Evolutionary conservation across 2,888 invertebrate species (phyloP), one percentile per base, ranked within the genome.

Genomic region (Capitulum mitella): DNA sequence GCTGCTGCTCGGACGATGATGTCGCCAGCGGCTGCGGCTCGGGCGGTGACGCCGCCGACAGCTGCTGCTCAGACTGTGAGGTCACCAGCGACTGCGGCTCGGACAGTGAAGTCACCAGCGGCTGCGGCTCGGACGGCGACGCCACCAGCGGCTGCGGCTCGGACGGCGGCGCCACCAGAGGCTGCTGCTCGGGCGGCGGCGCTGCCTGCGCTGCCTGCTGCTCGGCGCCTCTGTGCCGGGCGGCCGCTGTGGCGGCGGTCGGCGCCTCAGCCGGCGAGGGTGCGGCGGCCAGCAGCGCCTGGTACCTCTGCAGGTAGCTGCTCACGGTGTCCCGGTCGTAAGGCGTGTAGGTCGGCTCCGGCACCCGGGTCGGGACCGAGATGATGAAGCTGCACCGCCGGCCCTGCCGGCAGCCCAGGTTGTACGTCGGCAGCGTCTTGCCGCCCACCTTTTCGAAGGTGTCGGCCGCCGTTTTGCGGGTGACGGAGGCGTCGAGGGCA

Each of bases 311-410:
- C 32, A 64, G 64, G 34, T 64, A 64, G 64, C 64, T 64, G 64
- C n/a, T 5, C 3, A 64, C 64, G 16, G 64, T 19, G 19, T 34
- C 19, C 19, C 5, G 12, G 34, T 34, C n/a, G 34, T 64, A 64
- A 12, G 64, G 64, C 64, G 64, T 64, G 64, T 64, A 64, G 34
- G 64, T 64, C 6, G 64, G 64, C 64, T 64, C 16, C 34, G 34
- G 64, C 34, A 34, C 64, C 6, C 19, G 32, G 19, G 64, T 34
- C 32, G 64, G 64, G 34, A 19, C 64, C 3, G 32, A 34, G 34
- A 64, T 64, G 64, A 64, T 64, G 64, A 64, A 64, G 64, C 64
- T 64, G 34, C 64, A 64, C 6, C 34, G 32, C 16, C 34, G 32
- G 34, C 64, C 64, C 64, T 32, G 34, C 3, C 34, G 32, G 26